Evolutionary conservation across 2,797 vertebrate species (phyloP).

Genomic region (Mergus octosetaceus): DNA sequence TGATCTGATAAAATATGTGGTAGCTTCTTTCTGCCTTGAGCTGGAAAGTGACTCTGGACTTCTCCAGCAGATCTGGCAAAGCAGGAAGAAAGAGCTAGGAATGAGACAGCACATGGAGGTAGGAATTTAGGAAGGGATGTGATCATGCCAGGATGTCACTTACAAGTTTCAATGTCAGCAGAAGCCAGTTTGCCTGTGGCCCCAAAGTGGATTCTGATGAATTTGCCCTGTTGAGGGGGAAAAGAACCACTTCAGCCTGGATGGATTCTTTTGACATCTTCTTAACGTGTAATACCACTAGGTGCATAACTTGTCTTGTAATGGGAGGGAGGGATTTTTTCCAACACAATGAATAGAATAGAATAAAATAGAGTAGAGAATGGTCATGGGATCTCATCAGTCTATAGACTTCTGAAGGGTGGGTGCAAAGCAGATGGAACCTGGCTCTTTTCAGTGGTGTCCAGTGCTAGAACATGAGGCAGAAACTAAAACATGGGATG

Average conservation of each 20-base stretch:
- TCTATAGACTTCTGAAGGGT: too few relatives aligned
- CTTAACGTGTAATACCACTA: background rate
- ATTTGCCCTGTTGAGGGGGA: conserved; percentile 82
- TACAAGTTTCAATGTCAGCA: conserved; percentile 91
- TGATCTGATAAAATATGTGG: conserved; percentile 91
- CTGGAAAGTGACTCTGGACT: conserved; percentile 90
- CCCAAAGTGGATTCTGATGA: conserved; percentile 89
- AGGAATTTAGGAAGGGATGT: background rate
- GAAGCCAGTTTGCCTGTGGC: conserved; percentile 87
- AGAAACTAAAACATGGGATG: too few relatives aligned
- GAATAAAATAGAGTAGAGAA: too few relatives aligned
- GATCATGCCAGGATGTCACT: conserved; percentile 35
- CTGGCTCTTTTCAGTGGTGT: background rate
- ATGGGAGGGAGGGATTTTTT: too few relatives aligned
- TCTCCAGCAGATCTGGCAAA: conserved; percentile 88
- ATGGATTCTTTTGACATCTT: background rate
- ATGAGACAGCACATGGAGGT: background rate
- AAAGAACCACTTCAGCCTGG: background rate
- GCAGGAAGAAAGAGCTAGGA: background rate
- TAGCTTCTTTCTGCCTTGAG: conserved; percentile 88
- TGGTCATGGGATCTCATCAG: too few relatives aligned
- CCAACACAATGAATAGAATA: too few relatives aligned
- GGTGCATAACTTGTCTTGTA: background rate
- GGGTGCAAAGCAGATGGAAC: too few relatives aligned
- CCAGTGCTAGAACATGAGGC: too few relatives aligned